Conservation (phyloP, 2,888 invertebrate species). For the Drosophila paramelanica region DNA sequence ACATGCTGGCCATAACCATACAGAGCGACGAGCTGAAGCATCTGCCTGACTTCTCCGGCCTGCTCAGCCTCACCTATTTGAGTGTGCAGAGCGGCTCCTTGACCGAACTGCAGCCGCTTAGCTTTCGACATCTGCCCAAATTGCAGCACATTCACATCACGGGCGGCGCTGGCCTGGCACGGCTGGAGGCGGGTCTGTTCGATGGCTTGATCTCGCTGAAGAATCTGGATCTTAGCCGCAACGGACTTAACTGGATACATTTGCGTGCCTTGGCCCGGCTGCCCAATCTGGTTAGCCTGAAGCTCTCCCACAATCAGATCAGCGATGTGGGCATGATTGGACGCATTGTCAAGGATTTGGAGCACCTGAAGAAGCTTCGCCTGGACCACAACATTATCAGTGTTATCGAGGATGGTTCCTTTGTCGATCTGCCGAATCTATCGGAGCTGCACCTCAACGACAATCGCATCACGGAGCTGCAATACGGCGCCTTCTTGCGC, state of each 20-base stretch:
- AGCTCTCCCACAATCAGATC: conserved; percentile 90
- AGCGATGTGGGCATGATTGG: conserved; percentile 93
- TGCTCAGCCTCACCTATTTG: conserved; percentile 90
- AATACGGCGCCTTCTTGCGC: conserved; percentile 92
- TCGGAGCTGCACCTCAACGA: conserved; percentile 89
- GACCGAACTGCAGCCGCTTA: conserved; percentile 88
- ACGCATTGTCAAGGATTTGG: conserved; percentile 90
- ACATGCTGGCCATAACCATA: conserved; percentile 93
- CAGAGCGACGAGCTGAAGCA: conserved; percentile 91
- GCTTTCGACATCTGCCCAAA: conserved; percentile 89
- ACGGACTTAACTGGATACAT: conserved; percentile 91
- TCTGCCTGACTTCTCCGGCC: conserved; percentile 90
- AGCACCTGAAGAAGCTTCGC: conserved; percentile 89
- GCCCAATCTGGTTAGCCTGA: conserved; percentile 89
- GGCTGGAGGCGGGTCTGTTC: conserved; percentile 90
- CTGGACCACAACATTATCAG: conserved; percentile 90
- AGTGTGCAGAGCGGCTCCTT: conserved; percentile 90
- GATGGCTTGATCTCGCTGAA: conserved; percentile 89
- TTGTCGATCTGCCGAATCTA: conserved; percentile 91
- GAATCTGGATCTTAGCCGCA: conserved; percentile 90
- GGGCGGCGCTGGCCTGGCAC: conserved; percentile 88
- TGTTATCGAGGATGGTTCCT: conserved; percentile 90
- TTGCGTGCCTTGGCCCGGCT: conserved; percentile 89
- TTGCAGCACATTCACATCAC: conserved; percentile 91
- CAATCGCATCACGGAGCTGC: conserved; percentile 91